A percentile compares a stretch with the other conserved stretches of the same genome.
phyloP scores from a whole-genome alignment of 2,797 vertebrate genomes.

The Semaprochilodus insignis region DNA sequence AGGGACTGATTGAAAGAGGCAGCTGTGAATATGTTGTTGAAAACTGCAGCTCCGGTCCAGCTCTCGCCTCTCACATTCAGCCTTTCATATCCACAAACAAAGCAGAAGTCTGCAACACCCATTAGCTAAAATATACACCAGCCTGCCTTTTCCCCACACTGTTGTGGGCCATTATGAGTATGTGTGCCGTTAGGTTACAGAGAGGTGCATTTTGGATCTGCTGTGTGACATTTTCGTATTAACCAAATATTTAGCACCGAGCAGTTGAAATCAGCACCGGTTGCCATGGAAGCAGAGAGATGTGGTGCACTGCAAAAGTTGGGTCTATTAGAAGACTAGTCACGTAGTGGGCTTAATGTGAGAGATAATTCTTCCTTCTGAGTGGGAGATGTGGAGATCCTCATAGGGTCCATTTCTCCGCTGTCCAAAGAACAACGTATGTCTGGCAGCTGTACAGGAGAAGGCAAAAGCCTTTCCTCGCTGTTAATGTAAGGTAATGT shows the following conservation, averaged over 20 bases:
- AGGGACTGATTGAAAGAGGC: neutral
- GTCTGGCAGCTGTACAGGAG: too few relatives aligned
- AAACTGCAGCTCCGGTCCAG: neutral
- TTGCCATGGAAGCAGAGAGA: conserved; percentile 49
- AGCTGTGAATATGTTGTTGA: neutral
- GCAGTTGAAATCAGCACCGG: conserved; percentile 65
- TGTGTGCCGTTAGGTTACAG: neutral
- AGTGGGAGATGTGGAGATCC: neutral
- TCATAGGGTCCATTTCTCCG: neutral
- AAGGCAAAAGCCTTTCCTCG: too few relatives aligned
- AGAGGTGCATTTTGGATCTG: conserved; percentile 1
- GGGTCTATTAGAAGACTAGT: conserved; percentile 9
- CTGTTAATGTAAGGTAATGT: too few relatives aligned
- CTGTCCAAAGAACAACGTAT: too few relatives aligned
- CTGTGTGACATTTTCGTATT: conserved; percentile 53
- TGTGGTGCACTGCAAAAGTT: conserved; percentile 22
- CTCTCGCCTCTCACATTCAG: neutral
- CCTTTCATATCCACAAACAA: neutral
- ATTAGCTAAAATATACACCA: neutral
- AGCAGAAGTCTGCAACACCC: too few relatives aligned
- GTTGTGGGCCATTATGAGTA: neutral
- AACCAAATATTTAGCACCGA: conserved; percentile 47
- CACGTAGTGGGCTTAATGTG: conserved; percentile 22
- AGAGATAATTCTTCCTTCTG: neutral
- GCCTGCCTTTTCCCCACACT: neutral